phyloP scores from a whole-genome alignment of 2,888 invertebrate species.

The Epistrophe eligans region DNA sequence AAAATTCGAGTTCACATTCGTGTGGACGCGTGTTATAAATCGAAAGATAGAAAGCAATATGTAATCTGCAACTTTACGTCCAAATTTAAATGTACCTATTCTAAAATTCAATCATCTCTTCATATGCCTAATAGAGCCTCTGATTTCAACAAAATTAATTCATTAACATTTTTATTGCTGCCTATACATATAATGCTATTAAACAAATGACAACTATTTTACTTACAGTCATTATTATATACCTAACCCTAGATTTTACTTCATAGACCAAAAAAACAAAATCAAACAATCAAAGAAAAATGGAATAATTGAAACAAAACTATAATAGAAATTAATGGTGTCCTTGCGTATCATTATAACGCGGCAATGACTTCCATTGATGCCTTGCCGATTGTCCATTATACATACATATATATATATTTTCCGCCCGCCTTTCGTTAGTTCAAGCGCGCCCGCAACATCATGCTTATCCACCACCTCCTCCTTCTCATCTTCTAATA shows the following conservation, averaged over 20 bases:
- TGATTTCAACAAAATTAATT: slow-evolving; percentile 38
- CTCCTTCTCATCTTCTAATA: slow-evolving; percentile 38
- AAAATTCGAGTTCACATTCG: too few relatives aligned
- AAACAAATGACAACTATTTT: slow-evolving; percentile 29
- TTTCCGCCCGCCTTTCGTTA: slow-evolving; percentile 32
- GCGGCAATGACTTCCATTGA: slow-evolving; percentile 72
- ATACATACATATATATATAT: slow-evolving; percentile 15
- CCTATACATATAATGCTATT: background rate
- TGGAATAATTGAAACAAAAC: slow-evolving; percentile 55
- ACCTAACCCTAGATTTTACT: background rate
- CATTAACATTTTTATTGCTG: slow-evolving; percentile 63
- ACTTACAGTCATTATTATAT: slow-evolving; percentile 31
- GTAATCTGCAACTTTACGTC: too few relatives aligned
- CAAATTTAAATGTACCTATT: too few relatives aligned
- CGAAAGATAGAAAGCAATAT: too few relatives aligned
- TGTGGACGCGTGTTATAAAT: too few relatives aligned
- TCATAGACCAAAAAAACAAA: slow-evolving; percentile 10
- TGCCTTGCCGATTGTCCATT: slow-evolving; percentile 56
- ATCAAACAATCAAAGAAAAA: slow-evolving; percentile 24
- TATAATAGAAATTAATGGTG: slow-evolving; percentile 73
- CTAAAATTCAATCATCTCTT: background rate
- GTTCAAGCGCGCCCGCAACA: slow-evolving; percentile 65
- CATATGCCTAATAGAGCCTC: background rate
- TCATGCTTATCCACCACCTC: slow-evolving; percentile 35
- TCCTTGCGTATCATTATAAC: slow-evolving; percentile 71